These are phyloP conservation scores for Tenebrio molitor DNA, from an alignment of 1,140 invertebrate genomes.

Conservation along the genomic window DNA sequence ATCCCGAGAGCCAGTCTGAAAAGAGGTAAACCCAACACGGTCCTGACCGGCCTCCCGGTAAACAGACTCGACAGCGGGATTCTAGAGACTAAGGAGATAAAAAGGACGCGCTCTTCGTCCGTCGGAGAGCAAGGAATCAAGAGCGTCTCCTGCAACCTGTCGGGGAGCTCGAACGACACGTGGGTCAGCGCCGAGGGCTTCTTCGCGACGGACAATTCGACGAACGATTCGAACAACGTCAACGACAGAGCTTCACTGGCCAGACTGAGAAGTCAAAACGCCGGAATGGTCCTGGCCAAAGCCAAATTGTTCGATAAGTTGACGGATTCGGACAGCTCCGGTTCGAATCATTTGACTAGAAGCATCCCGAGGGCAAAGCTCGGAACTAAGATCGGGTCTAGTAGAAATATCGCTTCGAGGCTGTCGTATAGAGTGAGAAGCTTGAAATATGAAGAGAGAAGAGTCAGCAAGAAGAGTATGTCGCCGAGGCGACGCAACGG, in stretches of 20 bases:
- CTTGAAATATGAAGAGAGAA: conserved; percentile 54
- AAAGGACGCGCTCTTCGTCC: conserved; percentile 12
- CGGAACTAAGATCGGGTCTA: conserved; percentile 46
- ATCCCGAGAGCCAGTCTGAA: conserved; percentile 36
- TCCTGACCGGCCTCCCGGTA: conserved; percentile 55
- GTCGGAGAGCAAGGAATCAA: background rate
- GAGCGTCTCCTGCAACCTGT: conserved; percentile 17
- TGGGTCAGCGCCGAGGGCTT: conserved; percentile 60
- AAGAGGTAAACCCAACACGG: conserved; percentile 51
- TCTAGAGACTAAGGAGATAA: conserved; percentile 27
- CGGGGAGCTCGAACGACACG: conserved; percentile 49
- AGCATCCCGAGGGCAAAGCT: conserved; percentile 37
- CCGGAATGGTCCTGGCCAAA: conserved; percentile 78
- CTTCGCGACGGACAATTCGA: conserved; percentile 50
- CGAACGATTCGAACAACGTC: background rate
- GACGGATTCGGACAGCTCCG: conserved; percentile 56
- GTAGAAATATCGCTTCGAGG: conserved; percentile 20
- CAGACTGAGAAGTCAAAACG: conserved; percentile 74
- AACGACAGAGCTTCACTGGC: conserved; percentile 72
- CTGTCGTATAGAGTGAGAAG: conserved; percentile 53
- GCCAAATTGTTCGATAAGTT: conserved; percentile 75
- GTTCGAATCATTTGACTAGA: conserved; percentile 20
- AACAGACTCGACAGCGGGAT: conserved; percentile 22
- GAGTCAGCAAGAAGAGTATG: conserved; percentile 53
- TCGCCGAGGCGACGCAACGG: conserved; percentile 56